Base-by-base conservation (phyloP, 2,797 vertebrate species). In the Cyprinodon diabolis region DNA sequence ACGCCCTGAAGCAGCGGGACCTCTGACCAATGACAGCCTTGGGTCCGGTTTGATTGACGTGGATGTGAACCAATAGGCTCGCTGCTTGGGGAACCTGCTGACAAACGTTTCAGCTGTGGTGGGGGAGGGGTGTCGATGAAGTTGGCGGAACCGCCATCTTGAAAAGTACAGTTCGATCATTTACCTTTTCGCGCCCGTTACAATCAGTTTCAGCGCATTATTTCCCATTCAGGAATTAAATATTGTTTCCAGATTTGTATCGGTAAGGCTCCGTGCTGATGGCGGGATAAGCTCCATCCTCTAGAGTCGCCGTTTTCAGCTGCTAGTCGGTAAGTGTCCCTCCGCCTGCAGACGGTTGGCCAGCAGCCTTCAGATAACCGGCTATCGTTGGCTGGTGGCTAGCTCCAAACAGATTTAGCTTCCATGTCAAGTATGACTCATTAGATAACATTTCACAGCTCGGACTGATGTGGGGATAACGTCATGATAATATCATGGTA, bases 131-230 rank as follows among this genome's bases (percentile, higher is more conserved):
- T 30, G 91, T 91, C 68, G 92, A 75, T 87, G 89, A 93, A 94
- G 93, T 93, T 94, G 92, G 93, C 87, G 90, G 89, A 90, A 89
- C 93, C 95, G 94, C 94, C 95, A 96, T 96, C 94, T 95, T 96
- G 95, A 90, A 95, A 95, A 94, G 92, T 94, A 87, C 83, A 78
- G 89, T 91, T 88, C 80, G 91, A 87, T 92, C 86, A 81, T 91
- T 84, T 92, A 75, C 82, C 78, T 84, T 95, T 95, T 95, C 90
- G 94, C 94, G 94, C 93, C 92, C 92, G 93, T 90, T 90, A 93
- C 82, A 91, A 91, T 88, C 92, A 83, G 73, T 92, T 95, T 93
- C 91, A 92, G 92, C 82, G 87, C 82, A 81, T 89, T 86, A 83
- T 87, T 93, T 88, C 83, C 51, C 51, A 66, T 30, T 0, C 4